A percentile compares a stretch with the other conserved stretches of the same genome.
Evolutionary conservation across 1,140 invertebrate genomes (phyloP).

Genomic region (Lordiphosa mommai): DNA sequence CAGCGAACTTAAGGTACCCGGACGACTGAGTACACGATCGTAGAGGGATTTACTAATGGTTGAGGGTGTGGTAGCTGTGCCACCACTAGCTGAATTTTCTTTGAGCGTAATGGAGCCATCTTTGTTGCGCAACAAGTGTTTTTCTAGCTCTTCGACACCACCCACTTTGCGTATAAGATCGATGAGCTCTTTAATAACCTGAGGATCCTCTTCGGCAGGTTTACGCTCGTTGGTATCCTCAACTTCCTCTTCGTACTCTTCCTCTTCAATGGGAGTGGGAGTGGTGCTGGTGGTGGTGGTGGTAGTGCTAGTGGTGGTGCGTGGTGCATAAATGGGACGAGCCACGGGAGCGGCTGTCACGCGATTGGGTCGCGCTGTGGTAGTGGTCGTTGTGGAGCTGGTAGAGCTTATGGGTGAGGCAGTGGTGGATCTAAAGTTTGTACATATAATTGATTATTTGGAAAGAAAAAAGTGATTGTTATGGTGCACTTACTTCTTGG

Average conservation of each 20-base stretch:
- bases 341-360: constrained; percentile 55
- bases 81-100: constrained; percentile 38
- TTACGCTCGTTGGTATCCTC: constrained; percentile 80
- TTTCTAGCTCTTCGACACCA: constrained; percentile 90
- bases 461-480: background rate
- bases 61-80: constrained; percentile 78
- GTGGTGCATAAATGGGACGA: constrained; percentile 46
- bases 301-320: constrained; percentile 81
- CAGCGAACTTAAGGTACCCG: constrained; percentile 59
- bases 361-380: constrained; percentile 54
- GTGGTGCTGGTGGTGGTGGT: constrained; percentile 62
- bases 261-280: constrained; percentile 79
- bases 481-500: constrained; percentile 80
- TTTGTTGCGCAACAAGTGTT: constrained; percentile 85
- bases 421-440: constrained; percentile 76
- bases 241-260: constrained; percentile 85
- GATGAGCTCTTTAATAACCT: constrained; percentile 91
- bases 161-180: constrained; percentile 92
- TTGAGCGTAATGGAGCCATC: constrained; percentile 58
- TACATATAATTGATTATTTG: constrained; percentile 13
- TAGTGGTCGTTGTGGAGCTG: constrained; percentile 72
- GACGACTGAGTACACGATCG: constrained; percentile 84
- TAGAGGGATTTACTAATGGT: constrained; percentile 86
- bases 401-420: constrained; percentile 81
- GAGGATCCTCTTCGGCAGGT: constrained; percentile 87